Evolutionary conservation across 2,888 invertebrate genomes (phyloP), one percentile per base, ranked within the genome.

Genomic region (Microplitis deprimator): DNA sequence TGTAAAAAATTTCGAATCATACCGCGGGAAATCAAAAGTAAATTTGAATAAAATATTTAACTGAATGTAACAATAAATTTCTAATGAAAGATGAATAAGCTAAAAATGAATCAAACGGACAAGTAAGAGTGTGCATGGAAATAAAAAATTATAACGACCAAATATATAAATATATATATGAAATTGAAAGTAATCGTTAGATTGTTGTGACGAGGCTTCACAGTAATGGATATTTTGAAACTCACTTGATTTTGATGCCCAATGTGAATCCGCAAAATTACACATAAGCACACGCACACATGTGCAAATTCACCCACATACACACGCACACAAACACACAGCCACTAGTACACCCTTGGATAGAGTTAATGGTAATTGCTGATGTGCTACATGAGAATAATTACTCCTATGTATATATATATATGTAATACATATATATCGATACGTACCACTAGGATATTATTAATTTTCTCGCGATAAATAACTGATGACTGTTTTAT

Each of bases 171-270:
- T 4, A 29, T 29, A 29, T 29, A 29, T 29, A 38, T 41, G n/a
- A 13, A 13, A 6, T 10, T 40, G 40, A 29, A 59, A 39, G 17
- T 50, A 50, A 50, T 68, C 3, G 17, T 29, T 6, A 13, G 29
- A 70, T n/a, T 70, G 6, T 29, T 20, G 7, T 38, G 20, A 70
- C 60, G n/a, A n/a, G 59, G n/a, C 6, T 59, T 20, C 6, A 59
- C 70, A 7, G 10, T 60, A 60, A 60, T 59, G 59, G 60, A 59
- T 60, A 60, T 70, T 17, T 50, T 50, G 20, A 4, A 6, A 70
- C 5, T 70, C 60, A 59, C 50, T 50, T 50, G 4, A 50, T 50
- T 6, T 50, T 50, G 5, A 13, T 13, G 50, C 50, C 29, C 29
- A 29, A 29, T 29, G 29, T 29, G 29, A 29, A 29, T 29, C 29